These are phyloP conservation scores for Malthinus flaveolus DNA, from an alignment of 2,888 invertebrate genomes.

Conservation along the genomic window DNA sequence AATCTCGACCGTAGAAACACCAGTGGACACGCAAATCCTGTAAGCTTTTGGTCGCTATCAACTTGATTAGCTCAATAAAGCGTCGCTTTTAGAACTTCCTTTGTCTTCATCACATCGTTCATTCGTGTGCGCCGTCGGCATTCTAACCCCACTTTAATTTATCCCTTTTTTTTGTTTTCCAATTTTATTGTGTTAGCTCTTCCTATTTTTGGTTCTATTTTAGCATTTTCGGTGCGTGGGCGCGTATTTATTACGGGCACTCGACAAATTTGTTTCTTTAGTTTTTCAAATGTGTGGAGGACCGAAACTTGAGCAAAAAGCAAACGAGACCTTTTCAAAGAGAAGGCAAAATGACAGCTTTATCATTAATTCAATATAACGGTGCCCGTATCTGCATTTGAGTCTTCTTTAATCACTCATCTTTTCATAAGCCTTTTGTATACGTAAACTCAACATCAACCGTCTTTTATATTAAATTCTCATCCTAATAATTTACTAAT, in stretches of 20 bases:
- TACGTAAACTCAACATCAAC: constrained; percentile 9
- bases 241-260: neutral
- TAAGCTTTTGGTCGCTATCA: constrained; percentile 23
- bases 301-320: neutral
- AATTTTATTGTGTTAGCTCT: constrained; percentile 18
- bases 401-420: constrained; percentile 22
- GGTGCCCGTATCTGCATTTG: constrained; percentile 18
- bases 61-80: constrained; percentile 35
- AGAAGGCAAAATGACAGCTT: constrained; percentile 16
- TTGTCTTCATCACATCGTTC: constrained; percentile 20
- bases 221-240: neutral
- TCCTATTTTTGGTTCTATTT: too few species aligned
- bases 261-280: too few species aligned
- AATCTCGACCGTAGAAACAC: constrained; percentile 6
- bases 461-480: constrained; percentile 9
- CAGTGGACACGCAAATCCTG: constrained; percentile 16
- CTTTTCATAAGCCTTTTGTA: constrained; percentile 19
- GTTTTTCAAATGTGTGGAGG: neutral
- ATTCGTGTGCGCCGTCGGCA: constrained; percentile 21
- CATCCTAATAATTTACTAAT: constrained; percentile 12
- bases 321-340: constrained; percentile 7
- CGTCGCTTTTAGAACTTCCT: constrained; percentile 29
- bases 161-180: constrained; percentile 22
- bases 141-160: constrained; percentile 19
- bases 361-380: constrained; percentile 24